Conservation (phyloP, 2,797 vertebrate genomes). For the Argyrosomus regius region DNA sequence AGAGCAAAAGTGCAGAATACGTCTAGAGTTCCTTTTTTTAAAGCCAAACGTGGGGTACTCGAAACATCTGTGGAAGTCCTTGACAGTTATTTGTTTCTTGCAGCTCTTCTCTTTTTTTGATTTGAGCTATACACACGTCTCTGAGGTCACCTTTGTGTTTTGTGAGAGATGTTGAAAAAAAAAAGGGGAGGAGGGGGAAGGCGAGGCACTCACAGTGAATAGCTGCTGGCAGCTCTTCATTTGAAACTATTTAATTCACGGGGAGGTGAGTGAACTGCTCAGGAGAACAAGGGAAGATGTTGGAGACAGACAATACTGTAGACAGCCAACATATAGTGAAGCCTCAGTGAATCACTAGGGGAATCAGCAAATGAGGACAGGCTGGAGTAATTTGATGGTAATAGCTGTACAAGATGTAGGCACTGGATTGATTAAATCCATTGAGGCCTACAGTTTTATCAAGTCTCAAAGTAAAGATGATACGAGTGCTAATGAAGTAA, state of each 20-base stretch:
- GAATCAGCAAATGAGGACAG: constrained; percentile 50
- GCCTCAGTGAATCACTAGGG: constrained; percentile 45
- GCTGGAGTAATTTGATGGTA: constrained; percentile 50
- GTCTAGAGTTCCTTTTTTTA: constrained; percentile 3
- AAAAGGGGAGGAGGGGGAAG: constrained; percentile 18
- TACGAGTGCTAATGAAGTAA: constrained; percentile 36
- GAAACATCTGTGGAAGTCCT: constrained; percentile 50
- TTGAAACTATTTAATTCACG: constrained; percentile 67
- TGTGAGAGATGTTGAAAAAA: constrained; percentile 56
- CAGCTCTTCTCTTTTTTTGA: constrained; percentile 29
- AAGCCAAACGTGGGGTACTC: neutral
- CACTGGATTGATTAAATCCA: constrained; percentile 50
- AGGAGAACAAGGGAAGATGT: constrained; percentile 59
- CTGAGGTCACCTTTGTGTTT: constrained; percentile 69
- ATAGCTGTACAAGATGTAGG: constrained; percentile 45
- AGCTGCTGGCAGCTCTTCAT: constrained; percentile 66
- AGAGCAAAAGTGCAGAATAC: constrained; percentile 14
- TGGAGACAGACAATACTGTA: constrained; percentile 51
- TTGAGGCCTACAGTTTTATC: constrained; percentile 37
- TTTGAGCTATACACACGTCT: constrained; percentile 41
- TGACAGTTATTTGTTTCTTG: constrained; percentile 46
- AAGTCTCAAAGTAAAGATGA: constrained; percentile 30
- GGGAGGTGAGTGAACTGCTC: constrained; percentile 60
- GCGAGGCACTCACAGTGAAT: constrained; percentile 41
- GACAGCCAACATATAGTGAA: constrained; percentile 50